Evolutionary conservation across 2,888 invertebrate genomes (phyloP), one percentile per base, ranked within the genome.

Genomic region (Idaea biselata): DNA sequence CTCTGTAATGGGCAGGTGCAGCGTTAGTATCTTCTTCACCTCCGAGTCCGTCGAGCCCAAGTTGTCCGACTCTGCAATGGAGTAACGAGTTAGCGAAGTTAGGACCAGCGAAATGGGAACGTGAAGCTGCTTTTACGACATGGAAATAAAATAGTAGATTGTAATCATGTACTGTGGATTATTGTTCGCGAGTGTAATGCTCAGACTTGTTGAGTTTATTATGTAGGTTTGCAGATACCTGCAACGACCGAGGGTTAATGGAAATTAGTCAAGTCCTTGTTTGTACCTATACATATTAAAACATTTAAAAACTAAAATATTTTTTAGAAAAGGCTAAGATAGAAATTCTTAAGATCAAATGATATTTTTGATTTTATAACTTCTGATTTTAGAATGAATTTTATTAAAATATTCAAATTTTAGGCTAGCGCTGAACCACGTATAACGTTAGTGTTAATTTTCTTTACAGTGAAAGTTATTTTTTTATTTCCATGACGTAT

Each of bases 41-140:
- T 97, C 97, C 93, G 97, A 97, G 95, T 97, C 97, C 94, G 97
- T 97, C 88, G 97, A 97, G 93, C 97, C 97, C 95, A 97, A 95
- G 95, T 97, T 97, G 95, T 97, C 97, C 93, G 96, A 96, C 94
- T 97, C 96, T 96, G 96, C 80, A 94, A 94, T 60, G 18, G 31
- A 16, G 54, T 16, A 25, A 17, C 3, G 63, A 65, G 64, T 71
- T 62, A 71, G 54, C 14, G 31, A 33, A 8, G 55, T n/a, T 53
- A 53, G 58, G 59, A 60, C 55, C 44, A 44, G 62, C 16, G 62
- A 56, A 44, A 32, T 14, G 62, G n/a, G 63, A 61, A 58, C 71
- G 71, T 78, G 76, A 78, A 75, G 76, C 78, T 79, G 78, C 72
- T 64, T 68, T 69, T 63, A 66, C 68, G 71, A 63, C 69, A 67